Conservation (phyloP, 2,888 invertebrate species). For the Xanthorhoe designata region DNA sequence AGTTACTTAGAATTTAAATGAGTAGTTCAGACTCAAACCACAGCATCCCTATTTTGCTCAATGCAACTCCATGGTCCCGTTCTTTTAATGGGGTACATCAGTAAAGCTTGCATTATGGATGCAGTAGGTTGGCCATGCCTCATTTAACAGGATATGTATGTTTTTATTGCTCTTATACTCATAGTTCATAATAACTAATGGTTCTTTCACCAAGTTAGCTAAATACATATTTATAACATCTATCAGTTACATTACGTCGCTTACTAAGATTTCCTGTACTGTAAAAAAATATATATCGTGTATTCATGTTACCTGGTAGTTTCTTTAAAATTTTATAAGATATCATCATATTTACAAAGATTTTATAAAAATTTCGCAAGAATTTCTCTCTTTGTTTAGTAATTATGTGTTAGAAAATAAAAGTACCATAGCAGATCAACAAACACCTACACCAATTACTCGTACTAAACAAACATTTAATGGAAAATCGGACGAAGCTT, state of each 20-base stretch:
- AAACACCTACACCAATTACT: too few relatives aligned
- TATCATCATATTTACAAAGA: too few relatives aligned
- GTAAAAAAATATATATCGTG: too few relatives aligned
- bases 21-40: slow-evolving; percentile 5
- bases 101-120: slow-evolving; percentile 66
- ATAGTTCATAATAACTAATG: not conserved
- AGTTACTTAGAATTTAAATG: too few relatives aligned
- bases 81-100: slow-evolving; percentile 66
- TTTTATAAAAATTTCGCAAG: too few relatives aligned
- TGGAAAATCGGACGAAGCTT: too few relatives aligned
- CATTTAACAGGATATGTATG: slow-evolving; percentile 47
- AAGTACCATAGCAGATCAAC: too few relatives aligned
- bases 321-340: too few relatives aligned
- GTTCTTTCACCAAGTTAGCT: not conserved
- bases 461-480: too few relatives aligned
- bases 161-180: slow-evolving; percentile 1
- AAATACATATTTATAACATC: not conserved
- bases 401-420: too few relatives aligned
- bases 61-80: slow-evolving; percentile 40
- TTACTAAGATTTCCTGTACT: not conserved
- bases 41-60: not conserved
- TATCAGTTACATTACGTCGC: not conserved
- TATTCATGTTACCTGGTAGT: too few relatives aligned
- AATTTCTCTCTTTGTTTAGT: too few relatives aligned
- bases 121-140: slow-evolving; percentile 38